Base-by-base conservation (phyloP, 2,888 invertebrate genomes). In the Clepsis dumicolana region DNA sequence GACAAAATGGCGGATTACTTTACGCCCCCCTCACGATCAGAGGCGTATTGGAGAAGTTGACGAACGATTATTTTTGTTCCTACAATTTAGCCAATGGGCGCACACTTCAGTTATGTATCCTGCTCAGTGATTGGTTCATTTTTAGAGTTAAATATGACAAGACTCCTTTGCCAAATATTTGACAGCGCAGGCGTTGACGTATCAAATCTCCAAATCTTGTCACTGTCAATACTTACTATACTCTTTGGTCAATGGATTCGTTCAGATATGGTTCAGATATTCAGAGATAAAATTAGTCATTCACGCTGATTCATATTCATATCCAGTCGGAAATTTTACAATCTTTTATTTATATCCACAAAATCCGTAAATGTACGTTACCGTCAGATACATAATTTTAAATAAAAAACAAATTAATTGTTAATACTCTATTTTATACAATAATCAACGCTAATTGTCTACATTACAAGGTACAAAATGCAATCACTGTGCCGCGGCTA, bases 1-100 rank as follows among this genome's bases (percentile, higher is more conserved):
- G 83, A 91, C 93, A 93, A 93, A 88, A 93, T 93, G 93, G 93
- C 93, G 91, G 92, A 90, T 86, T 88, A 82, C 89, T 91, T 90
- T 90, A 93, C 93, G 93, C 93, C 92, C 92, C 91, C 90, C 83
- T 71, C 59, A 25, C 63, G 25, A 38, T 24, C 16, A 64, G 57
- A 64, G 54, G 53, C 57, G 62, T 66, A 59, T 63, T 63, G 25
- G 12, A 25, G 8, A 27, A 32, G 21, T 44, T 18, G 24, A 50
- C 52, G 44, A 32, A 32, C 57, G 59, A n/a, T 25, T 48, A 52
- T 14, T 41, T 25, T 41, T 63, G 29, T 29, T 52, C 50, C 38
- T 32, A 29, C 16, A 3, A n/a, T 24, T 0, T 32, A 16, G 16
- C 68, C 64, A 68, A 68, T 64, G 16, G 16, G 25, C 10, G 27